Conservation (phyloP, 2,113 vertebrate genomes). For the Siniperca knerii region DNA sequence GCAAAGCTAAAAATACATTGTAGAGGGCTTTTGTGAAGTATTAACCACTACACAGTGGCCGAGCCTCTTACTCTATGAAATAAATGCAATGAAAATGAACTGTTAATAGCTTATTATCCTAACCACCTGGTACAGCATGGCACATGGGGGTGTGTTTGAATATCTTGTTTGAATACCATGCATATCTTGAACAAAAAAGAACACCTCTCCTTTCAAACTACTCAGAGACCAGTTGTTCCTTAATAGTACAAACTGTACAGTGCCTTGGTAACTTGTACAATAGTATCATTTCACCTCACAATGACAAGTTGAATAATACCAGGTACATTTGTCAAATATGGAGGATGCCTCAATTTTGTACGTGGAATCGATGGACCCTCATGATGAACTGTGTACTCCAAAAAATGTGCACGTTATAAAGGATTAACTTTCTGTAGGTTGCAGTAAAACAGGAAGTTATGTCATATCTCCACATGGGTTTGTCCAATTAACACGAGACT, state of each 20-base stretch:
- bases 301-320: neutral
- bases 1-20: constrained; percentile 7
- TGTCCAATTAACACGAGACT: too few relatives aligned
- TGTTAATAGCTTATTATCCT: constrained; percentile 37
- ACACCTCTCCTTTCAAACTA: neutral
- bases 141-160: neutral
- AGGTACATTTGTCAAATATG: neutral
- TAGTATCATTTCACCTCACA: neutral
- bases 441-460: too few relatives aligned
- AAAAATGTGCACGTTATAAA: too few relatives aligned
- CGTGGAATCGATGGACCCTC: too few relatives aligned
- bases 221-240: neutral
- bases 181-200: neutral
- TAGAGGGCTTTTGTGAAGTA: neutral
- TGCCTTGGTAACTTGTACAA: neutral
- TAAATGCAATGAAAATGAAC: constrained; percentile 12
- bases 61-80: constrained; percentile 13
- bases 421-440: too few relatives aligned
- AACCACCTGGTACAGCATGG: constrained; percentile 20
- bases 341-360: neutral
- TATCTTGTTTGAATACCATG: neutral
- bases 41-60: neutral
- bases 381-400: too few relatives aligned
- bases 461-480: too few relatives aligned
- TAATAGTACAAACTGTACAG: constrained; percentile 13